Percentiles rank a stretch among this genome's conserved stretches.
Evolutionary conservation across 2,888 invertebrate species (phyloP).

Genomic region (Lycophotia porphyrea): DNA sequence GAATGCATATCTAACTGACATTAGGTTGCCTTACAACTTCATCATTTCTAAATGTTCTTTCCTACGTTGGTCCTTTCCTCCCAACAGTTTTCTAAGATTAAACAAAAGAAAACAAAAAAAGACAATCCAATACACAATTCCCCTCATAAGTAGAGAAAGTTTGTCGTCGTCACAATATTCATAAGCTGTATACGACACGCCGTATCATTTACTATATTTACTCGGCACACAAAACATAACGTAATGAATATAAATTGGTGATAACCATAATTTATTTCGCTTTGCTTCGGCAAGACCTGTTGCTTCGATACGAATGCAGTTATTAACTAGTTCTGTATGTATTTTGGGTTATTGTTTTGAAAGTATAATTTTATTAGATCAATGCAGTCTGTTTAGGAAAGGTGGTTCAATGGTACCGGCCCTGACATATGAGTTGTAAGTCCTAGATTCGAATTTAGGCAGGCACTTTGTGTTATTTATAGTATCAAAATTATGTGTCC

Average conservation of each 20-base stretch:
- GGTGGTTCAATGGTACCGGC: background rate
- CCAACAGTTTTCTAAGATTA: background rate
- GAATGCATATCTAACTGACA: too few species aligned
- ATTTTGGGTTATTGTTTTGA: background rate
- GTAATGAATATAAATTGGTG: slow-evolving; percentile 69
- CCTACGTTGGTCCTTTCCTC: background rate
- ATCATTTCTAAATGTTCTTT: background rate
- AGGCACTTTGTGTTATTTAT: background rate
- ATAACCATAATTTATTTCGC: slow-evolving; percentile 66
- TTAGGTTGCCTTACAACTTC: background rate
- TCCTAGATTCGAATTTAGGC: background rate
- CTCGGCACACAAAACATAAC: slow-evolving; percentile 56
- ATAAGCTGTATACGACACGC: slow-evolving; percentile 57
- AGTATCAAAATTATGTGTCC: background rate
- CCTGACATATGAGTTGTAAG: background rate
- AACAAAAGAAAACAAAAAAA: slow-evolving; percentile 28
- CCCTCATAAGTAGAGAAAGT: slow-evolving; percentile 39
- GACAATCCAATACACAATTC: slow-evolving; percentile 21
- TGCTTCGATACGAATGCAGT: slow-evolving; percentile 60
- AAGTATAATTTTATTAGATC: background rate
- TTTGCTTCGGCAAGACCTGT: slow-evolving; percentile 58
- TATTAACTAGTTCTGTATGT: slow-evolving; percentile 31
- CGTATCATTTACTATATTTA: slow-evolving; percentile 61
- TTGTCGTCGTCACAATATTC: slow-evolving; percentile 58
- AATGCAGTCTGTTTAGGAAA: background rate